Evolutionary conservation across 2,797 vertebrate genomes (phyloP), one percentile per base, ranked within the genome.

Genomic region (Philypnodon macrostomus): DNA sequence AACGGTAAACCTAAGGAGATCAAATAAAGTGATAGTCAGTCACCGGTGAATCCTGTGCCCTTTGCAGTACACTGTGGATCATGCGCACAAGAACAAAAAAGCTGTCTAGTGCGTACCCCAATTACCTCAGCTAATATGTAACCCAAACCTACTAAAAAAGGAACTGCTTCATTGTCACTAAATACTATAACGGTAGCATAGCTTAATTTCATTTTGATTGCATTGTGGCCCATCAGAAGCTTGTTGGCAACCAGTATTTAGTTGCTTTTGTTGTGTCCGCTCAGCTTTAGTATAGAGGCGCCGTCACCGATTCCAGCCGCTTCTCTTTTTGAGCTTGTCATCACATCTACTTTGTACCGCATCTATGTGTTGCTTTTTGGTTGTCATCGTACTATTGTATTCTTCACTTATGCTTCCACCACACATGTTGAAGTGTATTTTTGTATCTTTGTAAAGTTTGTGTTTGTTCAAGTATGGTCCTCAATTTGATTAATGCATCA

Each of bases 281-380:
- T 83, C 80, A 80, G 83, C 83, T 83, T 70, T 80, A 82, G 81
- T 77, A 74, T 83, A 92, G 92, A 92, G 93, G 90, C 91, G 90
- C 93, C 91, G 86, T 89, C 92, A 92, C 90, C 89, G 91, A 92
- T 91, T 91, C 91, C 90, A 88, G 93, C 92, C 94, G 92, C 93
- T 92, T 93, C 92, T 91, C 90, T 91, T 85, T 85, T 91, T 91
- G 83, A 94, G 79, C 92, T 92, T 91, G 90, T 94, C 93, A 92
- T 91, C 94, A 95, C 93, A 92, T 93, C 92, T 92, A 94, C 92
- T 92, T 90, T 92, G 81, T 84, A 85, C 90, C 91, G 92, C 93
- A 91, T 92, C 91, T 85, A 55, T 80, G 81, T 85, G 81, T 85
- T 91, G 93, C 93, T 92, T 94, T 94, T 93, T 90, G 92, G 92